Evolutionary conservation across 2,888 invertebrate genomes (phyloP).

Genomic region (Tachina fera): DNA sequence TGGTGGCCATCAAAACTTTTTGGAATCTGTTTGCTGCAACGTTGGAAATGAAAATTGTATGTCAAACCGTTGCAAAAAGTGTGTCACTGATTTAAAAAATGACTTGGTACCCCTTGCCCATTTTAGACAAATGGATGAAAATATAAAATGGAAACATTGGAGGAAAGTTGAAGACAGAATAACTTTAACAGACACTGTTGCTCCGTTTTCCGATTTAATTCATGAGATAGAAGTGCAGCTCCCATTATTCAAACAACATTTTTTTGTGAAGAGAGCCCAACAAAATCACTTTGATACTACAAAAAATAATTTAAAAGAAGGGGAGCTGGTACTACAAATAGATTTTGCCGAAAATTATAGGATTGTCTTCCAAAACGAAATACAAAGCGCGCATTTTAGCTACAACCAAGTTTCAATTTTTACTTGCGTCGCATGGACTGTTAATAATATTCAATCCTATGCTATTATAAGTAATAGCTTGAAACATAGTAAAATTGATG

Average conservation of each 20-base stretch:
- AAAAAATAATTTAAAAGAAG: constrained; percentile 40
- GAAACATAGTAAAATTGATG: constrained; percentile 52
- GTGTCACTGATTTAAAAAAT: constrained; percentile 30
- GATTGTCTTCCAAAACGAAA: constrained; percentile 41
- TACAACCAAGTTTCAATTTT: constrained; percentile 64
- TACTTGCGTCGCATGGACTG: constrained; percentile 52
- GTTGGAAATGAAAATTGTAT: constrained; percentile 45
- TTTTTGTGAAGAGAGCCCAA: constrained; percentile 52
- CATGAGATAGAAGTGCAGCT: constrained; percentile 45
- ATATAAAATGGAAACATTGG: constrained; percentile 45
- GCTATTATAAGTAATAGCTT: constrained; percentile 40
- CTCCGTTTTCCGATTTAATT: constrained; percentile 43
- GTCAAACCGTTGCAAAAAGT: constrained; percentile 35
- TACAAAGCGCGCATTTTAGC: constrained; percentile 56
- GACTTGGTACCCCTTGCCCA: constrained; percentile 10
- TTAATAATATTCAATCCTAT: constrained; percentile 1
- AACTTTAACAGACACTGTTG: constrained; percentile 43
- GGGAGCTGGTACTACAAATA: constrained; percentile 37
- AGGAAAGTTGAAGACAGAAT: constrained; percentile 47
- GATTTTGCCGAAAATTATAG: constrained; percentile 55
- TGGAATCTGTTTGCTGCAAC: constrained; percentile 45
- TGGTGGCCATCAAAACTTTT: constrained; percentile 37
- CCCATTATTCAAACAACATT: constrained; percentile 38
- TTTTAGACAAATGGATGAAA: constrained; percentile 32
- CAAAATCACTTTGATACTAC: constrained; percentile 42